phyloP scores from a whole-genome alignment of 2,797 vertebrate genomes.

The Rhynchonycteris naso region DNA sequence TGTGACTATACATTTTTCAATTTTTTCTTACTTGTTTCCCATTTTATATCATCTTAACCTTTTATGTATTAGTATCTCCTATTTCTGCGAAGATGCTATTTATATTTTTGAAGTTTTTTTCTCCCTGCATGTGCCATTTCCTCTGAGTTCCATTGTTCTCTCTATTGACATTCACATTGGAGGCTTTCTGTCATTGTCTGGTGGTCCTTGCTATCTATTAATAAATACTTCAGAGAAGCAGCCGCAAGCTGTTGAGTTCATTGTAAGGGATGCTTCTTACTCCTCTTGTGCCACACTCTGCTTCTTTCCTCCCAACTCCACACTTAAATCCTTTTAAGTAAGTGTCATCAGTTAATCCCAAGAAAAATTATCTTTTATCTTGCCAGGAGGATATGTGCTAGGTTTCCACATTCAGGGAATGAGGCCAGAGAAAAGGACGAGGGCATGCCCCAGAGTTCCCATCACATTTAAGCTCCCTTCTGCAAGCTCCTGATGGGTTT shows the following conservation, averaged over 20 bases:
- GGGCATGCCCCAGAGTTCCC: not conserved
- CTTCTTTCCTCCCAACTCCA: not conserved
- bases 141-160: not conserved
- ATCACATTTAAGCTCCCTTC: not conserved
- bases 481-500: not conserved
- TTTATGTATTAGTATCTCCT: not conserved
- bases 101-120: not conserved
- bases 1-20: not conserved
- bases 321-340: not conserved
- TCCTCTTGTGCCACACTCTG: not conserved
- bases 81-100: constrained; percentile 22
- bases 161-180: not conserved
- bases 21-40: not conserved
- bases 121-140: not conserved
- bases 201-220: not conserved
- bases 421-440: not conserved
- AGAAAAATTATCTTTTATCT: not conserved
- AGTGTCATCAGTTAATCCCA: not conserved
- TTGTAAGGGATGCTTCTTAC: not conserved
- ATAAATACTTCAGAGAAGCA: not conserved
- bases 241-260: not conserved
- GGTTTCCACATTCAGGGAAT: not conserved
- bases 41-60: not conserved
- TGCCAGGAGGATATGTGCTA: not conserved
- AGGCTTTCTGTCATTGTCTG: not conserved